Percentiles rank a stretch among this genome's conserved stretches.
These are phyloP conservation scores for Invenusta paracnida DNA, from an alignment of 2,888 invertebrate species.

Conservation along the genomic window DNA sequence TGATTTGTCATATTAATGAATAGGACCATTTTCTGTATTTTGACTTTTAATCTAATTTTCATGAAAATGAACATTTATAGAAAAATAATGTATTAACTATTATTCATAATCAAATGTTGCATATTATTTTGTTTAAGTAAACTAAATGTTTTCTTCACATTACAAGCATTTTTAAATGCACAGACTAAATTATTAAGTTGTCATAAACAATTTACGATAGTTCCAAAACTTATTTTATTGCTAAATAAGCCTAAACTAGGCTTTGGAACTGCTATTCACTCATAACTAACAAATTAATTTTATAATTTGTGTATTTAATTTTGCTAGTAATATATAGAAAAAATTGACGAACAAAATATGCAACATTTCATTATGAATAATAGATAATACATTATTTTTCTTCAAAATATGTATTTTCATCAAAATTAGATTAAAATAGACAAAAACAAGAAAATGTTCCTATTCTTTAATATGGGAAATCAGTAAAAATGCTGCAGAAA, in stretches of 20 bases:
- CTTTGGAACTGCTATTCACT: background rate
- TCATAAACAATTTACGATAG: background rate
- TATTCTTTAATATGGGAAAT: background rate
- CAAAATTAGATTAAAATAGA: background rate
- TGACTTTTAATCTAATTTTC: background rate
- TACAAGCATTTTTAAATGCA: background rate
- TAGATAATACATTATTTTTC: background rate
- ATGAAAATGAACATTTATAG: too few species aligned
- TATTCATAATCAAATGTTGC: background rate
- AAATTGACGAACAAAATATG: background rate
- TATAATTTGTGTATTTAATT: background rate
- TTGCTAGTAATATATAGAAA: background rate
- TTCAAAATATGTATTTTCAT: background rate
- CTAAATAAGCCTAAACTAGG: background rate
- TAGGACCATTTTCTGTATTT: background rate
- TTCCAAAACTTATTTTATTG: background rate
- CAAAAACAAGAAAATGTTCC: background rate
- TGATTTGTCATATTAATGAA: background rate
- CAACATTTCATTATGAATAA: background rate
- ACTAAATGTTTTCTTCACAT: background rate
- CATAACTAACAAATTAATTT: background rate
- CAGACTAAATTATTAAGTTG: background rate
- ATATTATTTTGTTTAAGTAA: background rate
- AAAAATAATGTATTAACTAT: too few species aligned
- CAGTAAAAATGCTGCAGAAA: background rate